phyloP scores from a whole-genome alignment of 2,797 vertebrate species.

The Basileuterus tristriatus region DNA sequence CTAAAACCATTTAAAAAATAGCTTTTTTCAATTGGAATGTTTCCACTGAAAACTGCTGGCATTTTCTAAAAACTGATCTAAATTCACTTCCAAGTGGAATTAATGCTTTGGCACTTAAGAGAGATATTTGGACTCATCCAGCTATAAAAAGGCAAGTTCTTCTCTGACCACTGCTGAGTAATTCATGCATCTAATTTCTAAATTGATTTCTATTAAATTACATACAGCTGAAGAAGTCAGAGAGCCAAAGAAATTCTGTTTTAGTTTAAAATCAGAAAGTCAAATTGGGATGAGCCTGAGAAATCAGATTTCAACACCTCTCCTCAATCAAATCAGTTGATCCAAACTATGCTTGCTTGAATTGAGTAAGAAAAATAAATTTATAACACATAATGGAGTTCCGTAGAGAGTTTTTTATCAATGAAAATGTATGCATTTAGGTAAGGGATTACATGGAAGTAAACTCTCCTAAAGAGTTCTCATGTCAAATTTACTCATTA shows the following conservation, averaged over 20 bases:
- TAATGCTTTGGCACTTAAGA: not conserved
- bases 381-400: not conserved
- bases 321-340: not conserved
- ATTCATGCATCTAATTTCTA: not conserved
- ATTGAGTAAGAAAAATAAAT: not conserved
- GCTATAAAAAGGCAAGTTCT: not conserved
- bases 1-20: not conserved
- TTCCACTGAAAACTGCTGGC: not conserved
- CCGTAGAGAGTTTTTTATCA: not conserved
- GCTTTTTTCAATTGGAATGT: not conserved
- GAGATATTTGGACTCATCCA: not conserved
- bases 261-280: not conserved
- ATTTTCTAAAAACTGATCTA: not conserved
- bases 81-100: not conserved
- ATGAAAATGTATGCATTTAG: not conserved
- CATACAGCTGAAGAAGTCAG: not conserved
- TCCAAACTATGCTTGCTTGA: not conserved
- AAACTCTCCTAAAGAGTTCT: not conserved
- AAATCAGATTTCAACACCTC: not conserved
- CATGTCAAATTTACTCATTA: not conserved
- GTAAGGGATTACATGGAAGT: rapidly evolving
- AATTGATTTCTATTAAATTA: not conserved
- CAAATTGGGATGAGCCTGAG: not conserved
- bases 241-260: not conserved
- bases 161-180: not conserved